Evolutionary conservation across 2,797 vertebrate species (phyloP), one percentile per base, ranked within the genome.

Genomic region (Myotis vivesi): DNA sequence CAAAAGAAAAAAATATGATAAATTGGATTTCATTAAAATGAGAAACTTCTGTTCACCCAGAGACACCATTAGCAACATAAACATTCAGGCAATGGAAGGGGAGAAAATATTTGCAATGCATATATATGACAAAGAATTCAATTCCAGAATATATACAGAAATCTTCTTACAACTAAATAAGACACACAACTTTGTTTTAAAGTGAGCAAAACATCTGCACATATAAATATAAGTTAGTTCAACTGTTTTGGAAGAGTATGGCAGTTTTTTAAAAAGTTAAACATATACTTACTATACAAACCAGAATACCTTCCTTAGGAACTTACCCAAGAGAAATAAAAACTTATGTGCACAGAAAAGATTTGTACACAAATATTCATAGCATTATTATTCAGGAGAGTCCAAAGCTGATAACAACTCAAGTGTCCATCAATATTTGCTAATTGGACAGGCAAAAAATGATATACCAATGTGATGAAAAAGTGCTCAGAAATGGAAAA

Each of bases 21-120:
- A 90, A 62, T 68, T 79, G 20, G 28, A 75, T 51, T 87, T 94
- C 8, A 68, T 79, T 87, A 94, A 89, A 94, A 89, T 83, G 53
- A 36, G 89, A 93, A 75, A 71, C 49, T 76, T 73, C 36, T 80
- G 46, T 28, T 90, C 17, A 82, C 84, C 44, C 79, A 88, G 36
- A 90, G 66, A 94, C 44, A 81, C 28, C 13, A 57, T 33, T 69
- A 84, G 62, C 44, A 76, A 71, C 46, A 66, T 66, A 86, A 91
- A 88, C 90, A 76, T 51, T 16, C 49, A 84, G 57, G 59, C 2
- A 49, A 76, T 25, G 51, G 87, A 71, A n/a, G n/a, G 53, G 38
- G 51, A 64, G 66, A 80, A 88, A 59, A 81, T 76, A 81, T 66
- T 69, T 92, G n/a, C 11, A 73, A 55, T 49, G 17, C 28, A 59